phyloP scores from a whole-genome alignment of 2,797 vertebrate species.

The Falco berigora region DNA sequence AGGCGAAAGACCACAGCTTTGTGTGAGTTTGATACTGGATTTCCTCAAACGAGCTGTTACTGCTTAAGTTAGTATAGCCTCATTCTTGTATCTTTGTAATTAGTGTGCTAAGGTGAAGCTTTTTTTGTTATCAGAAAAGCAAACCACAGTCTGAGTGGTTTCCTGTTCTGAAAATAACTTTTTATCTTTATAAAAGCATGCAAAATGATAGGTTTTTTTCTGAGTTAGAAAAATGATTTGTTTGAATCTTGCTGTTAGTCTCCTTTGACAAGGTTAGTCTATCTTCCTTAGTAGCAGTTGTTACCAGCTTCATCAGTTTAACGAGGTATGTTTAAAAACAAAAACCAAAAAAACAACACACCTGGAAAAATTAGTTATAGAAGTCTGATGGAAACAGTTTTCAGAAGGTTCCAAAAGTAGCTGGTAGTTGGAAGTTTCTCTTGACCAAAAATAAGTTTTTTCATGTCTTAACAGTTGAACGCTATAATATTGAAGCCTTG shows the following conservation, averaged over 20 bases:
- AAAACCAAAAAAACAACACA: neutral
- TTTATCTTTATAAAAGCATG: neutral
- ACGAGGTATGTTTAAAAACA: neutral
- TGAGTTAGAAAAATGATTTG: neutral
- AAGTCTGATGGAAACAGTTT: neutral
- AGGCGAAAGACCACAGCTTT: neutral
- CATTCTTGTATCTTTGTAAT: neutral
- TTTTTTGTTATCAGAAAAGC: neutral
- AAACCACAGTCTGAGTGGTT: neutral
- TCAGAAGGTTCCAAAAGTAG: neutral
- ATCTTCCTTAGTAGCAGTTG: neutral
- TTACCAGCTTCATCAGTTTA: neutral
- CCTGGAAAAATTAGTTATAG: fast-evolving
- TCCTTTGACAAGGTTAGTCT: neutral
- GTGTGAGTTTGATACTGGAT: neutral
- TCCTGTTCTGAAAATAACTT: neutral
- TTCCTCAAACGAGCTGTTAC: neutral
- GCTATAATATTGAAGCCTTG: neutral
- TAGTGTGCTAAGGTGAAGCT: neutral
- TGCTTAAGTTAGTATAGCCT: neutral
- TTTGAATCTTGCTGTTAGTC: neutral
- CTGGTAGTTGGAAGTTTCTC: neutral
- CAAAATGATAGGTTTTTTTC: neutral
- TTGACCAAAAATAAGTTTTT: neutral
- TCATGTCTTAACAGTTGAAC: neutral